A percentile compares a stretch with the other conserved stretches of the same genome.
Evolutionary conservation across 2,888 invertebrate genomes (phyloP).

Genomic region (Drosophila aldrichi): DNA sequence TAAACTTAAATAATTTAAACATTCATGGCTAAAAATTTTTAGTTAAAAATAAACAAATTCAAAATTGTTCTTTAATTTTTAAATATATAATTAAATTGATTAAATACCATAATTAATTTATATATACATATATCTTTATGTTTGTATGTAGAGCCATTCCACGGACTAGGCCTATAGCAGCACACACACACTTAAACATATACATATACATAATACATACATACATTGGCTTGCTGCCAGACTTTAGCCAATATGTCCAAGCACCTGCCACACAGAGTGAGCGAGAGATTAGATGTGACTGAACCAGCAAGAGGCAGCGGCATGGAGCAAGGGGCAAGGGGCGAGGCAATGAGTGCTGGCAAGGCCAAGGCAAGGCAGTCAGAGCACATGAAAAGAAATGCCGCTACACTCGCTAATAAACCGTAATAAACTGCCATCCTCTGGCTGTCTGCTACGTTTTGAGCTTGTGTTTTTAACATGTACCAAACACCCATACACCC

Average conservation of each 20-base stretch:
- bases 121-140: too few relatives aligned
- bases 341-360: slow-evolving; percentile 18
- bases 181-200: not conserved
- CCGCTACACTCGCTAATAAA: slow-evolving; percentile 66
- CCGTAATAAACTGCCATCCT: slow-evolving; percentile 76
- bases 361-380: slow-evolving; percentile 43
- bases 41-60: too few relatives aligned
- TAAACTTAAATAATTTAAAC: too few relatives aligned
- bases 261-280: slow-evolving; percentile 23
- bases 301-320: not conserved
- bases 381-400: slow-evolving; percentile 59
- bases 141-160: too few relatives aligned
- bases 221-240: slow-evolving; percentile 45
- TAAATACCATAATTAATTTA: too few relatives aligned
- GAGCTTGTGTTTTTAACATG: slow-evolving; percentile 41
- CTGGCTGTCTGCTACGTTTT: slow-evolving; percentile 47
- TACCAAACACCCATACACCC: not conserved
- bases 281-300: slow-evolving; percentile 4
- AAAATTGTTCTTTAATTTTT: too few relatives aligned
- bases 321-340: too few relatives aligned
- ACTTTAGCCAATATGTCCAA: slow-evolving; percentile 30
- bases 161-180: slow-evolving; percentile 3
- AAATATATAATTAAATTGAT: too few relatives aligned
- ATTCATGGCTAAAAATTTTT: not conserved
- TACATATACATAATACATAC: slow-evolving; percentile 20